Conservation (phyloP, 2,113 vertebrate genomes). For the Daubentonia madagascariensis region DNA sequence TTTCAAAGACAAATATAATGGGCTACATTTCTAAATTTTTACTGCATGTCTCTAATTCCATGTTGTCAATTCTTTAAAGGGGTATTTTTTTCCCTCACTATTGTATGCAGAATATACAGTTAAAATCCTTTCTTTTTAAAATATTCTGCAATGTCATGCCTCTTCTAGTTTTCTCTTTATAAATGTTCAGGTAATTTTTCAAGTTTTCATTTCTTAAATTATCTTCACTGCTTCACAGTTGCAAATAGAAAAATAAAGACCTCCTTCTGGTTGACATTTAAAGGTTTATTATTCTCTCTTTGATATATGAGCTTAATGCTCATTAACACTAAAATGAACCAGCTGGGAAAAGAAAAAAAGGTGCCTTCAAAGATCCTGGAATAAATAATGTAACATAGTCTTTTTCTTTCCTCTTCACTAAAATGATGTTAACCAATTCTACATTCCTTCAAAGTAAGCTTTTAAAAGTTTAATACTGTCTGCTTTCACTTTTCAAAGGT, state of each 20-base stretch:
- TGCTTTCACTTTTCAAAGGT: conserved; percentile 60
- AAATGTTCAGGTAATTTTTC: conserved; percentile 62
- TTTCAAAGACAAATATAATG: conserved; percentile 28
- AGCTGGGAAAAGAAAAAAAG: background rate
- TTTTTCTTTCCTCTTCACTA: conserved; percentile 43
- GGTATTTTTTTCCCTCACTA: background rate
- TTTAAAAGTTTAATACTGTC: conserved; percentile 72
- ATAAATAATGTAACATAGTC: conserved; percentile 75
- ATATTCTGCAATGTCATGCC: conserved; percentile 20
- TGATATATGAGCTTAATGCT: conserved; percentile 72
- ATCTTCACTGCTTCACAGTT: conserved; percentile 46
- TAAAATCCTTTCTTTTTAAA: conserved; percentile 34
- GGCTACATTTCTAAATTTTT: background rate
- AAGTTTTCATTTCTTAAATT: conserved; percentile 57
- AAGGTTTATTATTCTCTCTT: conserved; percentile 68
- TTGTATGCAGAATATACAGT: background rate
- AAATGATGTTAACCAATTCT: conserved; percentile 74
- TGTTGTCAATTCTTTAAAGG: background rate
- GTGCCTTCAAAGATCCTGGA: conserved; percentile 65
- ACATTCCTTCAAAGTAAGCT: conserved; percentile 68
- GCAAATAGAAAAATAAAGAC: conserved; percentile 65
- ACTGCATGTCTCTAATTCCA: conserved; percentile 23
- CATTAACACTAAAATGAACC: conserved; percentile 71
- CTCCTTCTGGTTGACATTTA: conserved; percentile 71
- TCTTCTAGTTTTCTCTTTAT: conserved; percentile 22